A percentile compares a stretch with the other conserved stretches of the same genome.
These are phyloP conservation scores for Ophioderma brevispina DNA, from an alignment of 35 echinoderm and acorn worm species.

Conservation along the genomic window DNA sequence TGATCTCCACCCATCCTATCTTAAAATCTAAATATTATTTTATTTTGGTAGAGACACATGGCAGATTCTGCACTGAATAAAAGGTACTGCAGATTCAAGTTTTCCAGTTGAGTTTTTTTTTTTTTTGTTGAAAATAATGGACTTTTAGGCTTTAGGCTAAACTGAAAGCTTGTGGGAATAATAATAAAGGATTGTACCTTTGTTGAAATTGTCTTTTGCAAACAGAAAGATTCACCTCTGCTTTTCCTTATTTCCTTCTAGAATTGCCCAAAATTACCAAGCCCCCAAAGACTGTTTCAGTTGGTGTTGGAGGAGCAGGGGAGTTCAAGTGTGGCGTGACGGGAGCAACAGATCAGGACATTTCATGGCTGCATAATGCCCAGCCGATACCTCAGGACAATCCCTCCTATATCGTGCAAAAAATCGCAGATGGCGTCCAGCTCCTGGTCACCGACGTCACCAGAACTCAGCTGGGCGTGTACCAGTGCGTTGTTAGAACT, in stretches of 20 bases:
- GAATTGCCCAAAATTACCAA: constrained; percentile 65
- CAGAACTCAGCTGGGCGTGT: constrained; percentile 74
- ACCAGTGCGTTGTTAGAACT: constrained; percentile 82
- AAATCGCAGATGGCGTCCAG: constrained; percentile 5
- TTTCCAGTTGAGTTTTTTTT: too few relatives aligned
- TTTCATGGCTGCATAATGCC: constrained; percentile 77
- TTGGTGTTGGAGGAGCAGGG: constrained; percentile 41
- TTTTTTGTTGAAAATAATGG: too few relatives aligned
- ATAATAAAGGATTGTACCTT: too few relatives aligned
- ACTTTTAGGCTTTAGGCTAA: too few relatives aligned
- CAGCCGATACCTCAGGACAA: constrained; percentile 10
- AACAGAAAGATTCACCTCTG: too few relatives aligned
- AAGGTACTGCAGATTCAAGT: too few relatives aligned
- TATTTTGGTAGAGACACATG: too few relatives aligned
- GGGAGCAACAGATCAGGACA: constrained; percentile 42
- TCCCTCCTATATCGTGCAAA: background rate
- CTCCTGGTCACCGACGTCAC: constrained; percentile 61
- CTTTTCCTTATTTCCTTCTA: constrained; percentile 15
- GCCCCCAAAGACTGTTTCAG: constrained; percentile 55
- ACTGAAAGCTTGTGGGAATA: too few relatives aligned
- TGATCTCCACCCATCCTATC: too few relatives aligned
- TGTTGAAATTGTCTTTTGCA: too few relatives aligned
- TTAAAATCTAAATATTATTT: too few relatives aligned
- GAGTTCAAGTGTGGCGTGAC: constrained; percentile 72
- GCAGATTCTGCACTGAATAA: too few relatives aligned